Conservation (phyloP, 2,113 vertebrate genomes). For the Coptodon rendalli region DNA sequence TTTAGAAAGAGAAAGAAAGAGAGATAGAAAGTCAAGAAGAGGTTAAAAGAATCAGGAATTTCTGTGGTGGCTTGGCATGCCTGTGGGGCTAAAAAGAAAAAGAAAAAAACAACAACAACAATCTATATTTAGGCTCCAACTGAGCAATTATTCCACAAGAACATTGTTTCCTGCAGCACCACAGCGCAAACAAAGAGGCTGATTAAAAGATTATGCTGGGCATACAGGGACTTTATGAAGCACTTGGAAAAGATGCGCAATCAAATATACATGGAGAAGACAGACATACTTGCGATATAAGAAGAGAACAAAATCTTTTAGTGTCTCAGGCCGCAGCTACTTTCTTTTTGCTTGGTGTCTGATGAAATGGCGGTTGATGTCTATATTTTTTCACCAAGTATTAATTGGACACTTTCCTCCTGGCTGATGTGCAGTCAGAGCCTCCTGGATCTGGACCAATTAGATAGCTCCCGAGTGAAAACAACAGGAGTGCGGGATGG, state of each 20-base stretch:
- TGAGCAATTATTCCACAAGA: constrained; percentile 56
- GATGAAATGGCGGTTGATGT: constrained; percentile 26
- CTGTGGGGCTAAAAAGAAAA: constrained; percentile 5
- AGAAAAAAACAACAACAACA: constrained; percentile 6
- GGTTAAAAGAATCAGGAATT: constrained; percentile 29
- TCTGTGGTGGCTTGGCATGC: constrained; percentile 15
- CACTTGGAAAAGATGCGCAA: not conserved
- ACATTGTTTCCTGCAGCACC: constrained; percentile 44
- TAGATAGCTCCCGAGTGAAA: constrained; percentile 50
- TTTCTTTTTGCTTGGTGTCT: constrained; percentile 8
- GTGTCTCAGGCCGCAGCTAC: not conserved
- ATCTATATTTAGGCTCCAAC: constrained; percentile 47
- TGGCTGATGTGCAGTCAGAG: constrained; percentile 52
- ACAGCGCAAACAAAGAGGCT: constrained; percentile 28
- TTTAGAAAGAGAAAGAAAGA: not conserved
- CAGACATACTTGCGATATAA: not conserved
- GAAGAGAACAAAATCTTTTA: not conserved
- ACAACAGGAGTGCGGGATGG: constrained; percentile 10
- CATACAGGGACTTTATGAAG: constrained; percentile 26
- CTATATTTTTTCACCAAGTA: constrained; percentile 11
- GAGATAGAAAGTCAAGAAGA: constrained; percentile 12
- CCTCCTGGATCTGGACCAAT: constrained; percentile 61
- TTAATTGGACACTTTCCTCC: constrained; percentile 60
- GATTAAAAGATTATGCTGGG: constrained; percentile 58
- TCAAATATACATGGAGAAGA: not conserved